Evolutionary conservation across 1,140 invertebrate species (phyloP).

Genomic region (Trinorchestia longiramus): DNA sequence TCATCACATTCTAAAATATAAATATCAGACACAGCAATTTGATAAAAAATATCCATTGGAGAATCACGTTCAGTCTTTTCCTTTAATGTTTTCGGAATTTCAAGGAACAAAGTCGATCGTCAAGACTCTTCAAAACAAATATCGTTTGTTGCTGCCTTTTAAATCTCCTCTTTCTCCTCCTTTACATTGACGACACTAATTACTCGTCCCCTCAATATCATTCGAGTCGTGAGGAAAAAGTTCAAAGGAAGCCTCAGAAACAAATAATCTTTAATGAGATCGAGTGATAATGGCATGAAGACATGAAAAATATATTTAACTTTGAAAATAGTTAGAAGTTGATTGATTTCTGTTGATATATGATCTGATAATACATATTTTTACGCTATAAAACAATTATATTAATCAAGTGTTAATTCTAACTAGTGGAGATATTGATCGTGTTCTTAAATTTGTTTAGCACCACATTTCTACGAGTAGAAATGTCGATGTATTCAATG

Average conservation of each 20-base stretch:
- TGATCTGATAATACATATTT: neutral
- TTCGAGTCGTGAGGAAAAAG: neutral
- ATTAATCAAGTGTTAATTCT: neutral
- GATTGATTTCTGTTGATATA: neutral
- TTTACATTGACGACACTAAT: neutral
- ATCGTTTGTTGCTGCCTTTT: neutral
- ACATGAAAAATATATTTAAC: neutral
- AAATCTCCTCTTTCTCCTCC: neutral
- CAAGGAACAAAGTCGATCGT: neutral
- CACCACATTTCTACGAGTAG: too few relatives aligned
- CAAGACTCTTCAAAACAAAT: neutral
- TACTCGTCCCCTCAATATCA: neutral
- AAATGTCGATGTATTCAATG: too few relatives aligned
- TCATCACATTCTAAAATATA: too few relatives aligned
- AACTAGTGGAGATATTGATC: neutral
- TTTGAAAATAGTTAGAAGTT: neutral
- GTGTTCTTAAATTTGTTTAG: neutral
- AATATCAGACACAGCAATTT: too few relatives aligned
- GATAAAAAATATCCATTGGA: neutral
- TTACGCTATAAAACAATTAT: too few relatives aligned
- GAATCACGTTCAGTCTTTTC: neutral
- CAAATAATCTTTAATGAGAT: neutral
- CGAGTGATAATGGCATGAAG: neutral
- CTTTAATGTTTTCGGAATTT: neutral
- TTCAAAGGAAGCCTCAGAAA: neutral